Base-by-base conservation (phyloP, 2,113 vertebrate genomes). In the Apodemus speciosus region DNA sequence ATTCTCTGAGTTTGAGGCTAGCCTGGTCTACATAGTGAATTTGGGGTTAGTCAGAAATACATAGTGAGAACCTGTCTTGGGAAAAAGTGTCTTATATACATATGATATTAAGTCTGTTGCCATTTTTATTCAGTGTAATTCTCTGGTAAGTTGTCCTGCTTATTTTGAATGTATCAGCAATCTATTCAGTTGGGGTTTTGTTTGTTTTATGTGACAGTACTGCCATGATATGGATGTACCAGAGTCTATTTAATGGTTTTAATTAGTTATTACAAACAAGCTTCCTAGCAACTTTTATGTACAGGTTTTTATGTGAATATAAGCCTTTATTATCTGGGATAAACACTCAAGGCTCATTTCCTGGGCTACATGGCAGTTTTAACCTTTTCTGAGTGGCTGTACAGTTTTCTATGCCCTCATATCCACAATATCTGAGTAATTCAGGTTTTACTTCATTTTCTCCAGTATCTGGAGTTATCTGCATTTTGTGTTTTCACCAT, bases 261-360 rank as follows among this genome's bases (percentile, higher is more conserved):
- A n/a, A 20, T 77, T 94, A 23, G n/a, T 53, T 75, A 20, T 69
- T 88, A 66, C 72, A 95, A 32, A 62, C 84, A 64, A 93, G 87
- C 53, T 49, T 83, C 23, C 64, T 88, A 0, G 56, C 32, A 88
- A 49, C 16, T 60, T 75, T 71, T 43, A 32, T 15, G 11, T 88
- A 56, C 3, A 93, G 16, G 75, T 83, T 93, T 93, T 60, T 91
- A 40, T 87, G 49, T 68, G 46, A 95, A 53, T 14, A 11, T 66
- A 71, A 69, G 1, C 77, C 69, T 84, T 89, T 16, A 13, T 86
- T 90, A 87, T 76, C 62, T 68, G n/a, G 21, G 32, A 62, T 93
- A 60, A 90, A 72, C 32, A 58, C 35, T 66, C 69, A 72, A 40
- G 25, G 43, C n/a, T 43, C 6, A 58, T 0, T 75, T 68, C 53